Base-by-base conservation (phyloP, 92 coral and sea anemone genomes). In the Desmophyllum pertusum region DNA sequence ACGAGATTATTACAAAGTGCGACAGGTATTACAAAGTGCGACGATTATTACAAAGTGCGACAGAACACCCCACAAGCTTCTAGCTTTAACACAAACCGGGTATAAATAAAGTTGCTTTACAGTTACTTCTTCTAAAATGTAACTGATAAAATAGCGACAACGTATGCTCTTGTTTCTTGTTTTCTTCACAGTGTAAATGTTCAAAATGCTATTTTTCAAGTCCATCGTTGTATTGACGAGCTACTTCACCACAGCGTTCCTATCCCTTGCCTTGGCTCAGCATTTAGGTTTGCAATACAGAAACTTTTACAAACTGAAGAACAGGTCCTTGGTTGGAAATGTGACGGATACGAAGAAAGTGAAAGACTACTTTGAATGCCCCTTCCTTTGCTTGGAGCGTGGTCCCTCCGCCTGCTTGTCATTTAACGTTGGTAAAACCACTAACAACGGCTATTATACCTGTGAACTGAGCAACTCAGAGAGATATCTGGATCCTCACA, bases 391-490 rank as follows among this genome's bases (percentile, higher is more conserved):
- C 38, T 1, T 77, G 38, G 13, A 37, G n/a, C 62, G 19, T 19
- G 70, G 70, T 0, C 62, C 27, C 11, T 43, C 27, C 8, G 18
- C 61, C 21, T 77, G 81, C 46, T 21, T 77, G 11, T 77, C 81
- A 2, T 77, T 55, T 10, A 77, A 77, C 37, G 2, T 77, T 4
- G 81, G 38, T 30, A 27, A 61, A 29, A 59, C 13, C 18, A 10
- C 29, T 11, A 25, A 62, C 10, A 41, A 42, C 73, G 64, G 76
- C 11, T 21, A 53, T 29, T 30, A 61, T 46, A 50, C 73, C 6
- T 78, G 83, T 46, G 73, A 78, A 33, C 40, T 78, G 9, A 77
- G 71, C 53, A 77, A 35, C 35, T 76, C 81, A 18, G 66, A 52
- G 35, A 76, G 51, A 76, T 52, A 21, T 53, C 39, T 62, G n/a